phyloP scores from a whole-genome alignment of 53 echinoderm and acorn worm genomes.

The Patiria pectinifera region DNA sequence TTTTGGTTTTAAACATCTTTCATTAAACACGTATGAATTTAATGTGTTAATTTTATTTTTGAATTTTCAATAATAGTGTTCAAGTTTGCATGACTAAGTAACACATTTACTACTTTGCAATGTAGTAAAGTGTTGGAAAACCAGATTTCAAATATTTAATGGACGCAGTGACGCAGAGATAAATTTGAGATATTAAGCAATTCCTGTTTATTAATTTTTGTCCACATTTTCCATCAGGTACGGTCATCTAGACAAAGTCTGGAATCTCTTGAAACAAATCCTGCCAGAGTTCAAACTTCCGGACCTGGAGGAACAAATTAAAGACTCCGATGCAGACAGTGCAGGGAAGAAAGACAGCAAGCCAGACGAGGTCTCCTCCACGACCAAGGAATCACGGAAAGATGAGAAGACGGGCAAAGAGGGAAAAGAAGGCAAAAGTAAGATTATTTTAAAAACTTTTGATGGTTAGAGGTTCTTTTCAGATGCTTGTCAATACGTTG shows the following conservation, averaged over 20 bases:
- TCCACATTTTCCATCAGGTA: constrained; percentile 61
- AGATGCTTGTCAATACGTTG: neutral
- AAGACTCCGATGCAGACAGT: constrained; percentile 44
- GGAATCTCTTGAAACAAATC: constrained; percentile 83
- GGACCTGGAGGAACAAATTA: constrained; percentile 58
- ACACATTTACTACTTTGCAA: too few relatives aligned
- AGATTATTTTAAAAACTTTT: constrained; percentile 2
- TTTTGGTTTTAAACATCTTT: neutral
- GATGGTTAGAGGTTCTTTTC: neutral
- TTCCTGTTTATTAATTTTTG: neutral
- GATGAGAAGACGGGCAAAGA: constrained; percentile 79
- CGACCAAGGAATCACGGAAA: constrained; percentile 77
- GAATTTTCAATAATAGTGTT: neutral
- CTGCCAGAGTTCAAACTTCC: constrained; percentile 96
- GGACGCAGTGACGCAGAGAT: too few relatives aligned
- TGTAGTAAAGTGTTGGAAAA: too few relatives aligned
- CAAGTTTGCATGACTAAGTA: neutral
- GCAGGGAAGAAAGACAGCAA: constrained; percentile 74
- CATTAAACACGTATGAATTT: neutral
- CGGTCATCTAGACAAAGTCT: constrained; percentile 93
- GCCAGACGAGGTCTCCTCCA: constrained; percentile 71
- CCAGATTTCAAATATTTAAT: too few relatives aligned
- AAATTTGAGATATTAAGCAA: neutral
- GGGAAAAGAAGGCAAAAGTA: constrained; percentile 81
- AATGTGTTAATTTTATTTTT: neutral